Evolutionary conservation across 2,888 invertebrate species (phyloP).

Genomic region (Elaeidobius kamerunicus): DNA sequence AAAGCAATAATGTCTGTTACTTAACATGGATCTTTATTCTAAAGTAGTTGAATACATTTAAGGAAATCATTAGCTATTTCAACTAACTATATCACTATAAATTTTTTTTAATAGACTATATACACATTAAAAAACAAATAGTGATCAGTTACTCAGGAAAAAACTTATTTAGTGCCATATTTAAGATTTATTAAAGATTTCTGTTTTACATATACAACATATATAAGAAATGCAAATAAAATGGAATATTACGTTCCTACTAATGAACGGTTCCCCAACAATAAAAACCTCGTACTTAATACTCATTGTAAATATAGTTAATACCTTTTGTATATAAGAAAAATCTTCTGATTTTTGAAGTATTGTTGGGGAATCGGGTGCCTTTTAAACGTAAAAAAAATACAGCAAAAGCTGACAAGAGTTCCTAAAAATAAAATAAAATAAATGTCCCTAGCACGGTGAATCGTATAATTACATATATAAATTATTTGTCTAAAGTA

Average conservation of each 20-base stretch:
- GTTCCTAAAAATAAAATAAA: slow-evolving; percentile 52
- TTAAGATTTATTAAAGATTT: slow-evolving; percentile 4
- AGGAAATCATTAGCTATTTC: too few species aligned
- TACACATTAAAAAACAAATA: slow-evolving; percentile 1
- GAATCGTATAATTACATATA: slow-evolving; percentile 41
- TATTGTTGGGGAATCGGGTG: slow-evolving; percentile 53
- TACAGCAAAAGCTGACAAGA: slow-evolving; percentile 45
- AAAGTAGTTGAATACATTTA: too few species aligned
- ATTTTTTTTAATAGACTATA: too few species aligned
- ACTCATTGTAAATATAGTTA: slow-evolving; percentile 21
- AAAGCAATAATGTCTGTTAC: not conserved
- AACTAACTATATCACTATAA: too few species aligned
- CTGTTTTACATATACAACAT: slow-evolving; percentile 22
- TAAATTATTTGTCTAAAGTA: slow-evolving; percentile 47
- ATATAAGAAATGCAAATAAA: slow-evolving; percentile 49
- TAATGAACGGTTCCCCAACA: slow-evolving; percentile 50
- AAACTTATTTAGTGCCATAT: slow-evolving; percentile 11
- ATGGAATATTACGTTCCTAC: slow-evolving; percentile 50
- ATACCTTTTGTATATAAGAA: slow-evolving; percentile 26
- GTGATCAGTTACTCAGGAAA: slow-evolving; percentile 25
- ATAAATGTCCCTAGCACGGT: slow-evolving; percentile 47
- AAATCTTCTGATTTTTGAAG: slow-evolving; percentile 34
- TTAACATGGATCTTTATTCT: too few species aligned
- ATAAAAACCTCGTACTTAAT: slow-evolving; percentile 38
- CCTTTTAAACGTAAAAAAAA: slow-evolving; percentile 42